phyloP scores from a whole-genome alignment of 2,888 invertebrate genomes.

The Polia nebulosa region DNA sequence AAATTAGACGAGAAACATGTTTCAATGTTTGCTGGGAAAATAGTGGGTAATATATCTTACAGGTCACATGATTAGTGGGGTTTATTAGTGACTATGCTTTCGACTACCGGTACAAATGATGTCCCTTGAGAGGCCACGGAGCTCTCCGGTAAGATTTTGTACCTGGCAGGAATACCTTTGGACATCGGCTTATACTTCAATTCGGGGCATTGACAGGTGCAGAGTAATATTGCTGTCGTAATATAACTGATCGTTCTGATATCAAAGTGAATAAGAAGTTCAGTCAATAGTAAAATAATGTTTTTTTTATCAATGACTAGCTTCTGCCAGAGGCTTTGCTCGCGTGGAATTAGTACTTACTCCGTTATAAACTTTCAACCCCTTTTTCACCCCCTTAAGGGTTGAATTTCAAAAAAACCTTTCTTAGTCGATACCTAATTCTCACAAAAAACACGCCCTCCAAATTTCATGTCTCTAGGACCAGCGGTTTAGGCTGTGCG shows the following conservation, averaged over 20 bases:
- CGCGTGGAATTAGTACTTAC: too few relatives aligned
- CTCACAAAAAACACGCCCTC: too few relatives aligned
- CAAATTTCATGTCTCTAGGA: too few relatives aligned
- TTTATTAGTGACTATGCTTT: slow-evolving; percentile 28
- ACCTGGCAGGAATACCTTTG: slow-evolving; percentile 29
- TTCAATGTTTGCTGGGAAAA: slow-evolving; percentile 51
- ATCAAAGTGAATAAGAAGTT: neutral
- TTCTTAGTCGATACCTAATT: too few relatives aligned
- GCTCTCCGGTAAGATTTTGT: slow-evolving; percentile 18
- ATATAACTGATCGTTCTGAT: neutral
- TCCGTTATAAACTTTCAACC: too few relatives aligned
- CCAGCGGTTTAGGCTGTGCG: too few relatives aligned
- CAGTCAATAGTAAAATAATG: neutral
- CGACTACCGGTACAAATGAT: slow-evolving; percentile 45
- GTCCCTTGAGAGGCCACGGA: slow-evolving; percentile 26
- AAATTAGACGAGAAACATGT: slow-evolving; percentile 51
- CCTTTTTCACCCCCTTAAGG: too few relatives aligned
- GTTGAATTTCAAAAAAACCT: too few relatives aligned
- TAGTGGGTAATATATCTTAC: slow-evolving; percentile 44
- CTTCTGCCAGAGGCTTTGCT: too few relatives aligned
- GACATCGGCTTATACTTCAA: slow-evolving; percentile 11
- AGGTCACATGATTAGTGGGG: slow-evolving; percentile 50
- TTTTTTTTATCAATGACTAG: neutral
- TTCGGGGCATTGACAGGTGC: neutral
- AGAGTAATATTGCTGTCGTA: neutral